phyloP scores from a whole-genome alignment of 1,140 invertebrate species.

The Euura lappo region DNA sequence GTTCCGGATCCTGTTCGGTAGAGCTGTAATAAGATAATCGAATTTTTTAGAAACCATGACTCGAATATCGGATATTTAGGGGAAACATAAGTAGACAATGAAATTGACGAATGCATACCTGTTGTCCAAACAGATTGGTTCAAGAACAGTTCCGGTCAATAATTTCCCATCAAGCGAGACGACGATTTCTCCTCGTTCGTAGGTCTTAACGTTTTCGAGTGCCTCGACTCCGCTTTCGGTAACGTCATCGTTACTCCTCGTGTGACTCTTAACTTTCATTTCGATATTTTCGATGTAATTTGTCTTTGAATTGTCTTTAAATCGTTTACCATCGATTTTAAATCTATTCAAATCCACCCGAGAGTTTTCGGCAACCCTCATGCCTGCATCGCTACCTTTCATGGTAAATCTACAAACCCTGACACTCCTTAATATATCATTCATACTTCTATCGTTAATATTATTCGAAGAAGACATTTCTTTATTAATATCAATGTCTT shows the following conservation, averaged over 20 bases:
- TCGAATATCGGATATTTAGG: no score
- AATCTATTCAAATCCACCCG: conserved; percentile 37
- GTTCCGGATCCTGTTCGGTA: not conserved
- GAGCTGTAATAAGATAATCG: not conserved
- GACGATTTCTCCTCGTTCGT: conserved; percentile 53
- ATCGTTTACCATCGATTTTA: not conserved
- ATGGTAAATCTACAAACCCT: conserved; percentile 51
- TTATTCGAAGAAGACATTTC: not conserved
- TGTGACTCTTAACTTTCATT: not conserved
- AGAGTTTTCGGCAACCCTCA: conserved; percentile 60
- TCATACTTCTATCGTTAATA: not conserved
- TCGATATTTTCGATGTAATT: not conserved
- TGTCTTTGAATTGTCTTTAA: not conserved
- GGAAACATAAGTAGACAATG: no score
- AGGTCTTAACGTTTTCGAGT: conserved; percentile 37
- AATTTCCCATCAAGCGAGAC: conserved; percentile 54
- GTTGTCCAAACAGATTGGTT: conserved; percentile 11
- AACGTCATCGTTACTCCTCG: not conserved
- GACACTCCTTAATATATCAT: not conserved
- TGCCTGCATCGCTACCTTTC: conserved; percentile 56
- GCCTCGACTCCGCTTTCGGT: not conserved
- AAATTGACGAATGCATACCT: no score
- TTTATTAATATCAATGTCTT: not conserved
- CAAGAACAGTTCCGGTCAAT: conserved; percentile 39
- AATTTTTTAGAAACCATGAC: not conserved